These are phyloP conservation scores for Phenganax stokvisi DNA, from an alignment of 92 coral and sea anemone species.

Conservation along the genomic window DNA sequence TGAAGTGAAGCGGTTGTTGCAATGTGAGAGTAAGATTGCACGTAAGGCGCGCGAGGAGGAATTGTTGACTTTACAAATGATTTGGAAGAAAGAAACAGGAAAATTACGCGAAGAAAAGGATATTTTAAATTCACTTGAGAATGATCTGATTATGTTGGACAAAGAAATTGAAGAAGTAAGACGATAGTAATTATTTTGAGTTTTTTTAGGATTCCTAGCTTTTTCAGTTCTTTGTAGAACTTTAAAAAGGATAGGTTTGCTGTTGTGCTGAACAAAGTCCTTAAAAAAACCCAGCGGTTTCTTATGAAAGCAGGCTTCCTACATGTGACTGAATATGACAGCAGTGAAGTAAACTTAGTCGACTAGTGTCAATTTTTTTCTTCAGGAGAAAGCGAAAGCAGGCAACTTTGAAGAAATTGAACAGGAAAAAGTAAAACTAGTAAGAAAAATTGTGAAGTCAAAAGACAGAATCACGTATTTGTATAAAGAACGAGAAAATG, in stretches of 20 bases:
- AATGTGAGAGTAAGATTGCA: conserved; percentile 65
- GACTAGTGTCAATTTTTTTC: too few species aligned
- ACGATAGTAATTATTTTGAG: background rate
- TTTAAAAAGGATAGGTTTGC: too few species aligned
- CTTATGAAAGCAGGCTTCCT: too few species aligned
- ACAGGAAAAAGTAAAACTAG: conserved; percentile 53
- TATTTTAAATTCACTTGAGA: conserved; percentile 52
- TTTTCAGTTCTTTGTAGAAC: background rate
- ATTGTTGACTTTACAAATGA: conserved; percentile 53
- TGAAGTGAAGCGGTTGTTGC: conserved; percentile 68
- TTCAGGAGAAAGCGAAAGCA: conserved; percentile 41
- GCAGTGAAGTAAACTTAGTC: too few species aligned
- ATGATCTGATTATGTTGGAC: conserved; percentile 59
- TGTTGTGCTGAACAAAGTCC: too few species aligned
- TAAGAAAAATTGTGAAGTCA: conserved; percentile 50
- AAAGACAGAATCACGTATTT: conserved; percentile 54
- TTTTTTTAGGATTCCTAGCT: background rate
- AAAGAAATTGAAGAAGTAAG: conserved; percentile 70
- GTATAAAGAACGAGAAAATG: conserved; percentile 59
- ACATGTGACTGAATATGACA: background rate
- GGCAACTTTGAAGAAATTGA: conserved; percentile 67
- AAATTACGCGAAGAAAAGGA: conserved; percentile 61
- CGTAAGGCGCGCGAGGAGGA: conserved; percentile 62
- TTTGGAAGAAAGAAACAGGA: conserved; percentile 66
- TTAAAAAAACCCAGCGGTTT: too few species aligned